Percentiles rank a stretch among this genome's conserved stretches.
Conservation (phyloP, 2,797 vertebrate genomes). For the Poecile montanus region DNA sequence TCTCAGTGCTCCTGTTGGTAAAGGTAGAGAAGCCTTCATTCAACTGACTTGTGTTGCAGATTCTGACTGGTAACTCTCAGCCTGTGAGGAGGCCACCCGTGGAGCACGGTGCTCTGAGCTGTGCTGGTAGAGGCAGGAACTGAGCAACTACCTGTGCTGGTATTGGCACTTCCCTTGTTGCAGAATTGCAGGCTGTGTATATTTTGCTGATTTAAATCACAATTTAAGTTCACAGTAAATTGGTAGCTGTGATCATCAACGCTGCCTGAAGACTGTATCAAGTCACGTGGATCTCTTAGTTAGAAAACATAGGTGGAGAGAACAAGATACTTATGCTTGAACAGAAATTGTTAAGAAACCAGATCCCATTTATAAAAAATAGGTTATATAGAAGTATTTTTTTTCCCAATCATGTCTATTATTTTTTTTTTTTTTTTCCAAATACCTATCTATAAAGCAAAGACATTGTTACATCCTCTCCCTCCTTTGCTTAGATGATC, state of each 20-base stretch:
- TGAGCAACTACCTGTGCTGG: no score
- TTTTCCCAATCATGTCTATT: background rate
- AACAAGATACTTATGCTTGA: background rate
- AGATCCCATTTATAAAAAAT: background rate
- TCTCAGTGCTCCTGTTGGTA: background rate
- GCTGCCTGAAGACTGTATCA: background rate
- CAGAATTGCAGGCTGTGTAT: background rate
- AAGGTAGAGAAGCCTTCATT: background rate
- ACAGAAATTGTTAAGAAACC: background rate
- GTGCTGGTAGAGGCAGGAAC: background rate
- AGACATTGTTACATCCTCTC: background rate
- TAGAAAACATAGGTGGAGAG: background rate
- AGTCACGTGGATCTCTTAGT: background rate
- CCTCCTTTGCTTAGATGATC: background rate
- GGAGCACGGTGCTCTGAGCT: background rate
- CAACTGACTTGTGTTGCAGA: background rate
- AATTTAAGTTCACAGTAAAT: background rate
- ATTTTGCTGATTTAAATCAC: background rate
- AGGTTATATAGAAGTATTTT: background rate
- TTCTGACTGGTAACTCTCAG: background rate
- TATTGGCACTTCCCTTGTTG: background rate
- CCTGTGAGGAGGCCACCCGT: fast-evolving
- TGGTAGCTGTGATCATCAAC: background rate
- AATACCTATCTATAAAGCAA: background rate
- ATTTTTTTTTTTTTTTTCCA: background rate